A percentile compares a stretch with the other conserved stretches of the same genome.
phyloP scores from a whole-genome alignment of 2,888 invertebrate genomes.

The Sussaba pulchella region DNA sequence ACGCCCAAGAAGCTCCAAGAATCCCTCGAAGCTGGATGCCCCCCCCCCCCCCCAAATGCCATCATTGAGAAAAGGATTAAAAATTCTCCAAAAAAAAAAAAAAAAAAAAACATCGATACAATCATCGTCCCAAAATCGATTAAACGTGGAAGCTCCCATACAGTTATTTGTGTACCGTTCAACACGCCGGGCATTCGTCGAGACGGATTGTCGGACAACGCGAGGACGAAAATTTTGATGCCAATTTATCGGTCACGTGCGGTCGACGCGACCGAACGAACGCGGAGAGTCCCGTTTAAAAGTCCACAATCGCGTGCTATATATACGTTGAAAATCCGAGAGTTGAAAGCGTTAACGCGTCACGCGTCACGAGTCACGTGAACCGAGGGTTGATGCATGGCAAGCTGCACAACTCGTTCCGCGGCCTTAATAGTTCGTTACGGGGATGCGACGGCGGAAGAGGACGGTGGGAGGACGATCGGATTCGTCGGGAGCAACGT shows the following conservation, averaged over 20 bases:
- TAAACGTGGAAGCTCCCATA: background rate
- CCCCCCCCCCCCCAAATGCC: too few relatives aligned
- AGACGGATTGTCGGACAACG: conserved; percentile 20
- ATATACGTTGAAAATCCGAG: background rate
- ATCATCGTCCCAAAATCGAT: background rate
- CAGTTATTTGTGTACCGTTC: background rate
- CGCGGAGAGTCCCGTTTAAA: conserved; percentile 14
- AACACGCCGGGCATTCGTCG: background rate
- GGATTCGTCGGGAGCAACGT: conserved; percentile 13
- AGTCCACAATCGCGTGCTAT: conserved; percentile 5
- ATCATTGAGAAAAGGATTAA: too few relatives aligned
- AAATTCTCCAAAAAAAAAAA: too few relatives aligned
- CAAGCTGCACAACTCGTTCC: conserved; percentile 4
- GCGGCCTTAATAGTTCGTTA: conserved; percentile 29
- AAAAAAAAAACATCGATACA: too few relatives aligned
- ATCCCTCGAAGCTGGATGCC: too few relatives aligned
- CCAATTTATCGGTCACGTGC: conserved; percentile 60
- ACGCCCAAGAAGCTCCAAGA: too few relatives aligned
- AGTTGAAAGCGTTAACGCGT: background rate
- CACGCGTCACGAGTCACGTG: conserved; percentile 15
- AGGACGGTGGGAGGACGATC: conserved; percentile 1
- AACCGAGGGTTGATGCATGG: background rate
- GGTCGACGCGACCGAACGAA: conserved; percentile 23
- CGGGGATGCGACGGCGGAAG: background rate
- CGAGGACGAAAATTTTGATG: conserved; percentile 55